Evolutionary conservation across 2,888 invertebrate genomes (phyloP).

Genomic region (Phrixothrix hirtus): DNA sequence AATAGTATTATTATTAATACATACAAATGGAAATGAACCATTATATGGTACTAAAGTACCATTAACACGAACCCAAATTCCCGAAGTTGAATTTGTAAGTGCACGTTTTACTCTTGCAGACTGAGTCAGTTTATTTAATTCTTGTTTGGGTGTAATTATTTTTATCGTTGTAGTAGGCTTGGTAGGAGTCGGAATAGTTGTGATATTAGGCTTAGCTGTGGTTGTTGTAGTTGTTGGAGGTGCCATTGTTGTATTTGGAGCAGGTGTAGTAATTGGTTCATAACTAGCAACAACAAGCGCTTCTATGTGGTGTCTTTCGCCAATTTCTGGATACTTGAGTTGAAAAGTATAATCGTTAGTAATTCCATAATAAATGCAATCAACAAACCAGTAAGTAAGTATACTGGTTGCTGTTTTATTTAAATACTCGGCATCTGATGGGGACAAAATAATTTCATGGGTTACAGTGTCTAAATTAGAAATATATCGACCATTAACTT

Average conservation of each 20-base stretch:
- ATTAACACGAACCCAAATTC: slow-evolving; percentile 45
- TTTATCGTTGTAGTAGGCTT: slow-evolving; percentile 32
- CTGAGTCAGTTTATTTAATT: background rate
- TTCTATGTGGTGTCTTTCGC: slow-evolving; percentile 66
- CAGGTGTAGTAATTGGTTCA: slow-evolving; percentile 60
- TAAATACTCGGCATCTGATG: slow-evolving; percentile 66
- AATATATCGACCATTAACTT: slow-evolving; percentile 63
- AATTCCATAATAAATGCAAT: slow-evolving; percentile 71
- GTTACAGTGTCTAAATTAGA: slow-evolving; percentile 64
- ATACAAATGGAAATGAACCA: slow-evolving; percentile 58
- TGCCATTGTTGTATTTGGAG: slow-evolving; percentile 49
- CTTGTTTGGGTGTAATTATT: slow-evolving; percentile 17
- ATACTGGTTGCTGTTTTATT: slow-evolving; percentile 59
- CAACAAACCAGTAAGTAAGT: slow-evolving; percentile 77
- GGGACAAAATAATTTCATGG: slow-evolving; percentile 63
- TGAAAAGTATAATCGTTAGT: slow-evolving; percentile 64
- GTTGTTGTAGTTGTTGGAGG: slow-evolving; percentile 48
- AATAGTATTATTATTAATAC: slow-evolving; percentile 63
- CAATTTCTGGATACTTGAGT: slow-evolving; percentile 67
- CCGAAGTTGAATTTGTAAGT: slow-evolving; percentile 10
- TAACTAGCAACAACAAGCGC: slow-evolving; percentile 73
- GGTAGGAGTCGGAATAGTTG: slow-evolving; percentile 36
- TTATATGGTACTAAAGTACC: slow-evolving; percentile 45
- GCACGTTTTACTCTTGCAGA: slow-evolving; percentile 31
- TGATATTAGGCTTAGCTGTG: slow-evolving; percentile 41